phyloP scores from a whole-genome alignment of 2,113 vertebrate genomes.

The Cebus imitator region DNA sequence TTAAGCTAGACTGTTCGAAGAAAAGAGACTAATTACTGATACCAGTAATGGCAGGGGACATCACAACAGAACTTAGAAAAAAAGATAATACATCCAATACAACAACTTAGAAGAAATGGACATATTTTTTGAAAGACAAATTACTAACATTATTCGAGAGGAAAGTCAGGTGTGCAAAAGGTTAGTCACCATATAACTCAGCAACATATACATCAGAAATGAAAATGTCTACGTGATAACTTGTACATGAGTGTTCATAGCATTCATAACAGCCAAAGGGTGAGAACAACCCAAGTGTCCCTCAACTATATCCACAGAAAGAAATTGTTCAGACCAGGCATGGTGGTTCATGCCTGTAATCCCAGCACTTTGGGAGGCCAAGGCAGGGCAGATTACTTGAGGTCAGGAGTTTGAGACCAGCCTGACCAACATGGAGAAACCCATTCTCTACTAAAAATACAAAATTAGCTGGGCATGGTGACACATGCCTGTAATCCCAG shows the following conservation, averaged over 20 bases:
- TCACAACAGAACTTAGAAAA: not conserved
- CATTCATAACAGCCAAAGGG: not conserved
- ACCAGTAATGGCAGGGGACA: not conserved
- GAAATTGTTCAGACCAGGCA: not conserved
- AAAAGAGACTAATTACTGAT: not conserved
- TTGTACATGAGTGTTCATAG: not conserved
- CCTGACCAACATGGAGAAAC: too few relatives aligned
- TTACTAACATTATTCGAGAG: not conserved
- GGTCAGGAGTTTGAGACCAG: too few relatives aligned
- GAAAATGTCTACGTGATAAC: not conserved
- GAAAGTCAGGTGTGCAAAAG: not conserved
- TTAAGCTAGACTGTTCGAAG: not conserved
- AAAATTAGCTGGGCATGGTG: too few relatives aligned
- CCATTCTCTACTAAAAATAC: too few relatives aligned
- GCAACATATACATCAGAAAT: not conserved
- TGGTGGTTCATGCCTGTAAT: too few relatives aligned
- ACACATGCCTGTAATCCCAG: too few relatives aligned
- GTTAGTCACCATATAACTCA: not conserved
- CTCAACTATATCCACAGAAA: not conserved
- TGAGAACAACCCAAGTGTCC: not conserved
- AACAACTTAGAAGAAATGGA: not conserved
- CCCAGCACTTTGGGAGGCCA: too few relatives aligned
- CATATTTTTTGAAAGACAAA: not conserved
- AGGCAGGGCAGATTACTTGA: too few relatives aligned
- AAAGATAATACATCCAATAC: not conserved